Conservation (phyloP, 1,140 invertebrate species). For the Pseudachorutes palmiensis region DNA sequence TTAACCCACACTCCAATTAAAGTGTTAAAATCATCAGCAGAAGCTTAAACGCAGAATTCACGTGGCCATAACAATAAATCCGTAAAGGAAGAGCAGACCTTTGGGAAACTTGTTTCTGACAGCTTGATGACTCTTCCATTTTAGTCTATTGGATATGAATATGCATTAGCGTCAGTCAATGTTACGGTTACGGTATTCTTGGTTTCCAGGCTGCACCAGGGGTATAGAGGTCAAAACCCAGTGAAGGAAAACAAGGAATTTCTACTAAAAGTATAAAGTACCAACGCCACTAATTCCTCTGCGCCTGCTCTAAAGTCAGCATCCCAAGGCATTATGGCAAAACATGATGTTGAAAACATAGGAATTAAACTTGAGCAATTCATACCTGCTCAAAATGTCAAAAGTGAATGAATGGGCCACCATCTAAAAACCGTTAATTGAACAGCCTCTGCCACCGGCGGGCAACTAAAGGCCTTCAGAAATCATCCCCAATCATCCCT, state of each 20-base stretch:
- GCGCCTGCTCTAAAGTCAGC: background rate
- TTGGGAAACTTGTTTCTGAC: background rate
- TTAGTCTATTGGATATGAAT: too few species aligned
- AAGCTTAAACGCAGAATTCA: background rate
- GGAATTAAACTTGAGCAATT: background rate
- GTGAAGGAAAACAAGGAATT: background rate
- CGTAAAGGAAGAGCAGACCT: background rate
- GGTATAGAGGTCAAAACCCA: background rate
- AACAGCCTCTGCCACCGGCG: background rate
- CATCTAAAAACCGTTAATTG: background rate
- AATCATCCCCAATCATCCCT: background rate
- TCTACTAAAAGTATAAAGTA: background rate
- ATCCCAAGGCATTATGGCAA: background rate
- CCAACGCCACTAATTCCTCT: background rate
- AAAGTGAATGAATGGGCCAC: background rate
- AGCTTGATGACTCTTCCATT: too few species aligned
- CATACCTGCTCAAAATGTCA: background rate
- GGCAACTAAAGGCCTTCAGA: background rate
- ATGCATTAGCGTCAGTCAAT: background rate
- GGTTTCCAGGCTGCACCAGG: background rate
- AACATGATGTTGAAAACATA: background rate
- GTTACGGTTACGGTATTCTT: background rate
- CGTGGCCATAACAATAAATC: background rate
- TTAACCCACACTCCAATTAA: too few species aligned
- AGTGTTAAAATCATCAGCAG: too few species aligned